These are phyloP conservation scores for Lordiphosa mommai DNA, from an alignment of 1,140 invertebrate species.

Conservation along the genomic window DNA sequence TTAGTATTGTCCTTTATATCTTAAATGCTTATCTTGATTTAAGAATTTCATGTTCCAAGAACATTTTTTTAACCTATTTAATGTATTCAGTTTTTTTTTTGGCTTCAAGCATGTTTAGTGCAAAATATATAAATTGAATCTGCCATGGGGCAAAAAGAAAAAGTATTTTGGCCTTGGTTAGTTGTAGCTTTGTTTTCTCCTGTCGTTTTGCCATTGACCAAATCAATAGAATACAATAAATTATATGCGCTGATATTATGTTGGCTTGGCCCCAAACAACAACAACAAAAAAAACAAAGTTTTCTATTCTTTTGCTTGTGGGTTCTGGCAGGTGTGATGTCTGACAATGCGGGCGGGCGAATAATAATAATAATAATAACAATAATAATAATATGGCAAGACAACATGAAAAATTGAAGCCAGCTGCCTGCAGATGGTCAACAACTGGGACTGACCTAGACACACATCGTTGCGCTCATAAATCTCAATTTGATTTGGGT, in stretches of 20 bases:
- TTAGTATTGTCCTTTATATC: too few relatives aligned
- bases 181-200: neutral
- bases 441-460: constrained; percentile 51
- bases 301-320: neutral
- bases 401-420: constrained; percentile 59
- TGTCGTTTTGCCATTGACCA: constrained; percentile 31
- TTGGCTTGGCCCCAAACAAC: constrained; percentile 2
- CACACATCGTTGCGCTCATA: constrained; percentile 73
- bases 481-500: constrained; percentile 77
- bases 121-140: too few relatives aligned
- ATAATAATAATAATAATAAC: neutral
- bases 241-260: constrained; percentile 30
- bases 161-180: constrained; percentile 6
- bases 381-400: constrained; percentile 38
- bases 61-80: too few relatives aligned
- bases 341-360: constrained; percentile 12
- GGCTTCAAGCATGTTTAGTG: too few relatives aligned
- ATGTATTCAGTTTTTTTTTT: too few relatives aligned
- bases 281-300: constrained; percentile 7
- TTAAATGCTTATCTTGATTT: too few relatives aligned
- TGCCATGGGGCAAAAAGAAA: too few relatives aligned
- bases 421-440: constrained; percentile 31
- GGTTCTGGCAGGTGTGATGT: constrained; percentile 35
- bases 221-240: constrained; percentile 64
- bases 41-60: too few relatives aligned